Evolutionary conservation across 92 coral and sea anemone genomes (phyloP), one percentile per base, ranked within the genome.

Genomic region (Epizoanthus stellaris): DNA sequence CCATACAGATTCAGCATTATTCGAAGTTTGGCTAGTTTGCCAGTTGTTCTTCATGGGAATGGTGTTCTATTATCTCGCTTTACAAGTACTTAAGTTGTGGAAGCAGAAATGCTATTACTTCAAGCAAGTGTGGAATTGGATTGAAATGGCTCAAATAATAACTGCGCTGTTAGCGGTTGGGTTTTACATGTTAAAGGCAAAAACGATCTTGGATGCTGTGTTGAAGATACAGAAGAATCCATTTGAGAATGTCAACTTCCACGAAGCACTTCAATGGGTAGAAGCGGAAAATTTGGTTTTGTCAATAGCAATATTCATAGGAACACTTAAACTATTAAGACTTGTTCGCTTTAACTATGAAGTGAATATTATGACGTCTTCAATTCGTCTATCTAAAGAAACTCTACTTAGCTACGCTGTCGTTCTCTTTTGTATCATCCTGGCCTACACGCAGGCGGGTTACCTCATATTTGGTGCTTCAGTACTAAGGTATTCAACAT

Each of bases 281-380:
- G 88, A 94, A 30, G 95, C 92, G 3, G 98, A 94, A 67, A 93
- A 88, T 38, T 70, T 74, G 9, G 88, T 89, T 12, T 67, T 94
- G 16, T 85, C 98, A 39, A 25, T 90, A 9, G 85, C 94, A 14
- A 89, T 94, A 23, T 94, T 92, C 47, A 82, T 92, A 5, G 91
- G 91, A 17, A 94, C 98, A 17, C 34, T 84, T 0, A 94, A 94
- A 72, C 71, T 92, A 0, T 85, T 94, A 9, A 88, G 92, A 13
- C 81, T 94, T 80, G 67, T 94, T 47, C 98, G 98, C 34, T 94
- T 94, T 43, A 92, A 94, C 72, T 90, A 84, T 14, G 95, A 94
- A 63, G 53, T 94, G 25, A 83, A 85, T 81, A 82, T 92, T 0
- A 75, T 94, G 45, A 59, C 90, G 9, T 72, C 90, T 25, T 94